Conservation (phyloP, 2,888 invertebrate species). For the Psylliodes chrysocephalus region DNA sequence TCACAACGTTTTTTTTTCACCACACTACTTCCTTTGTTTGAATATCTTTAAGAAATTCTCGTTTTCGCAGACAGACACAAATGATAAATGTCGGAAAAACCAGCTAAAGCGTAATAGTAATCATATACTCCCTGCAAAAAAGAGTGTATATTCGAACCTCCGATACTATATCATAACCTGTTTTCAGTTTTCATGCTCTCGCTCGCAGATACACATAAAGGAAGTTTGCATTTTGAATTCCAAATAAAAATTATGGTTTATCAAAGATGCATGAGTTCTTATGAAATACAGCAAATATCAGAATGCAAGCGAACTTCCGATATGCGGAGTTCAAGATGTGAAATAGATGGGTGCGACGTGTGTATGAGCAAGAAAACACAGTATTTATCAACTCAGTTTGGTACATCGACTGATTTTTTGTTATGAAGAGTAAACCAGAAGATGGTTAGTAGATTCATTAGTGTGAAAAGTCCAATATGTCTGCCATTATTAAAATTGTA, state of each 20-base stretch:
- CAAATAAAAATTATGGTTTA: slow-evolving; percentile 8
- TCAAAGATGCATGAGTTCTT: slow-evolving; percentile 10
- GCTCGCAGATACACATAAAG: not conserved
- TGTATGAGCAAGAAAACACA: not conserved
- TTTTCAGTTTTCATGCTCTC: slow-evolving; percentile 2
- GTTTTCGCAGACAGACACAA: not conserved
- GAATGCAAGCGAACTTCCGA: not conserved
- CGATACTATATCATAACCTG: slow-evolving; percentile 1
- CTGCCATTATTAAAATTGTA: too few relatives aligned
- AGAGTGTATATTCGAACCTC: not conserved
- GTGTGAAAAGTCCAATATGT: too few relatives aligned
- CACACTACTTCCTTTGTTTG: not conserved
- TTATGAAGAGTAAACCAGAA: too few relatives aligned
- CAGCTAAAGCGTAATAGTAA: not conserved
- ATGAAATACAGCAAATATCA: not conserved
- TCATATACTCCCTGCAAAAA: not conserved
- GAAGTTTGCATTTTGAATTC: slow-evolving; percentile 11
- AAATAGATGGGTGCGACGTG: not conserved
- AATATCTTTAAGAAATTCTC: not conserved
- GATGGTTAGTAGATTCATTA: too few relatives aligned
- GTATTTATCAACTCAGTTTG: too few relatives aligned
- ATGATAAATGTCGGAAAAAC: not conserved
- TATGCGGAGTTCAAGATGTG: not conserved
- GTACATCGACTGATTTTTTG: too few relatives aligned
- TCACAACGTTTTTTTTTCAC: too few relatives aligned